phyloP scores from a whole-genome alignment of 1,140 invertebrate species.

The Drosophila mauritiana region DNA sequence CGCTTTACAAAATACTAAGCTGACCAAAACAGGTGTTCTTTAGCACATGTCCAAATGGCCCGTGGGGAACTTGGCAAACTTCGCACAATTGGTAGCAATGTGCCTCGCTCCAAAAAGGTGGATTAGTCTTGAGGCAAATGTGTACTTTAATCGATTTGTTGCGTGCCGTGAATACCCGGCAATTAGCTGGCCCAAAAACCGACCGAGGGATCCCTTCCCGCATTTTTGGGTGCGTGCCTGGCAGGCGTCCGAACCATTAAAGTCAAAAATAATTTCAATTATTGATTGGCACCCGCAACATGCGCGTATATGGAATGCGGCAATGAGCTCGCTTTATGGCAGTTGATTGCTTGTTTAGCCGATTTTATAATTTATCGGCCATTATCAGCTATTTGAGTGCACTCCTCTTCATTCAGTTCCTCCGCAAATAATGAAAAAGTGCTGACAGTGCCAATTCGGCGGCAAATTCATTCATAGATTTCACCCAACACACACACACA shows the following conservation, averaged over 20 bases:
- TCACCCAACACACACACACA: not conserved
- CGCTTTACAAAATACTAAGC: conserved; percentile 1
- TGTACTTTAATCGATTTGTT: conserved; percentile 78
- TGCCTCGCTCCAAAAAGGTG: conserved; percentile 3
- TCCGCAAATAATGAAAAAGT: conserved; percentile 19
- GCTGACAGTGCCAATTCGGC: conserved; percentile 26
- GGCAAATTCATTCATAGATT: conserved; percentile 60
- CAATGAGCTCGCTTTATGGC: conserved; percentile 27
- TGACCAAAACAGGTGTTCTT: conserved; percentile 35
- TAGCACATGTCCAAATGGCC: conserved; percentile 13
- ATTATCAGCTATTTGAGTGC: conserved; percentile 8
- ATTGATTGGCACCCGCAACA: conserved; percentile 48
- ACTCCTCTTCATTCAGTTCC: conserved; percentile 1
- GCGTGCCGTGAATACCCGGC: conserved; percentile 66
- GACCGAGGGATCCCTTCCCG: conserved; percentile 8
- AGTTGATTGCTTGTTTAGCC: conserved; percentile 48
- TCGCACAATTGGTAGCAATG: conserved; percentile 21
- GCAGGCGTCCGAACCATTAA: conserved; percentile 42
- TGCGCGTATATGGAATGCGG: conserved; percentile 48
- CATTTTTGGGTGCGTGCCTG: conserved; percentile 46
- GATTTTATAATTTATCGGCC: conserved; percentile 33
- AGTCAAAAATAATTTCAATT: conserved; percentile 79
- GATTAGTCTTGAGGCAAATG: conserved; percentile 50
- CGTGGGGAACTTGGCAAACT: conserved; percentile 29
- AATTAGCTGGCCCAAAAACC: conserved; percentile 53